Evolutionary conservation across 2,113 vertebrate species (phyloP).

Genomic region (Zapornia atra): DNA sequence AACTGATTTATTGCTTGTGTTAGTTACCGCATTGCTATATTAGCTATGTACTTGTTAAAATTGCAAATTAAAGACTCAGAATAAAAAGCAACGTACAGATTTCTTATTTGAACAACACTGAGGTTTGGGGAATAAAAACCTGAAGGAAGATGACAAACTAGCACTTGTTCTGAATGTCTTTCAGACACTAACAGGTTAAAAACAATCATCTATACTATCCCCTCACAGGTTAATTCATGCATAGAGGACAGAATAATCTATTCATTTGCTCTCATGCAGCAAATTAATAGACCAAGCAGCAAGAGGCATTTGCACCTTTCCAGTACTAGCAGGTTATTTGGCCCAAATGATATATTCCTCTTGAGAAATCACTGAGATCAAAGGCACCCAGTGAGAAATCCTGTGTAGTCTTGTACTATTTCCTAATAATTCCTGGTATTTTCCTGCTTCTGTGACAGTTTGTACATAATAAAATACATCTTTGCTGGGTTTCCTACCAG

Average conservation of each 20-base stretch:
- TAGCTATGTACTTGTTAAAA: not conserved
- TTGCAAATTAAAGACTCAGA: not conserved
- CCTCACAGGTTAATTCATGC: not conserved
- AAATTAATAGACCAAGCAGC: conserved; percentile 25
- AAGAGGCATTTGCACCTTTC: not conserved
- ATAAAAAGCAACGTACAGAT: not conserved
- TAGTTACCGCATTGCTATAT: not conserved
- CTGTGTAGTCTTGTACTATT: not conserved
- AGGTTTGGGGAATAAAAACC: not conserved
- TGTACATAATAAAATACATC: not conserved
- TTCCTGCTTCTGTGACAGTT: not conserved
- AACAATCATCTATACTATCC: not conserved
- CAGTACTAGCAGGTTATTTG: not conserved
- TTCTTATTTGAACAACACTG: not conserved
- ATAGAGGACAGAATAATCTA: conserved; percentile 14
- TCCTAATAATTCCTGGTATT: not conserved
- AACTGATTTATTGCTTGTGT: not conserved
- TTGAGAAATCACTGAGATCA: not conserved
- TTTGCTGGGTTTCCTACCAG: not conserved
- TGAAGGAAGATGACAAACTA: not conserved
- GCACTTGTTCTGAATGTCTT: not conserved
- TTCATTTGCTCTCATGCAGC: conserved; percentile 3
- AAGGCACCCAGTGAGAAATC: not conserved
- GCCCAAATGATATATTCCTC: not conserved
- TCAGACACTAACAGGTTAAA: not conserved